Base-by-base conservation (phyloP, 1,140 invertebrate genomes). In the Sminthurinus signatus region DNA sequence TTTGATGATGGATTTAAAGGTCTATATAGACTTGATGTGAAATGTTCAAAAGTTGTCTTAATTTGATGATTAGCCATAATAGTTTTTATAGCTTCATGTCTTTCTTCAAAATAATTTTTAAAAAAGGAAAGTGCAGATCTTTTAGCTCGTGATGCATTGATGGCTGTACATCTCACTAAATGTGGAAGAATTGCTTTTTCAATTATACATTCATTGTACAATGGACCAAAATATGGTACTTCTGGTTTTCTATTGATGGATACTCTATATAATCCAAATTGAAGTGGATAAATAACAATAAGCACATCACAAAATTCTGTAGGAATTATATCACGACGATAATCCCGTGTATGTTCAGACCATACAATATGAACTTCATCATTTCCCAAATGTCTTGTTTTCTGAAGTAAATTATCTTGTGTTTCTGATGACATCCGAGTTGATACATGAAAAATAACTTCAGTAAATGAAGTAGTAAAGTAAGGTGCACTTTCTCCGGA, bases 311-410 rank as follows among this genome's bases (percentile, higher is more conserved):
- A 98, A 81, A 99, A 99, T 80, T 99, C 94, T 17, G 96, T 99
- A 25, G 96, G 93, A 76, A 99, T 89, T 65, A 98, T 97, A 72
- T 95, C 94, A 42, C 96, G 82, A 61, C 95, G 84, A 80, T 99
- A 99, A 74, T 96, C 92, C 57, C 94, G 81, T 75, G 82, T 84
- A 77, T 99, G 94, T 76, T 99, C 96, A 23, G 93, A 97, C 96
- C 96, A 99, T 17, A 99, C 93, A 65, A 99, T 96, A 75, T 99
- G 96, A 36, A 99, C 92, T 80, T 99, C 96, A 79, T 99, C 96
- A 78, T 99, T 99, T 44, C 95, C 95, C 56, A 98, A 80, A 82
- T 98, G 96, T 14, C 91, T 84, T 23, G 93, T 93, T 88, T 97
- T 97, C 74, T 91, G 90, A 63, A 96, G 81, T 73, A 94, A 84